phyloP scores from a whole-genome alignment of 1,140 invertebrate genomes.

The Battus philenor region DNA sequence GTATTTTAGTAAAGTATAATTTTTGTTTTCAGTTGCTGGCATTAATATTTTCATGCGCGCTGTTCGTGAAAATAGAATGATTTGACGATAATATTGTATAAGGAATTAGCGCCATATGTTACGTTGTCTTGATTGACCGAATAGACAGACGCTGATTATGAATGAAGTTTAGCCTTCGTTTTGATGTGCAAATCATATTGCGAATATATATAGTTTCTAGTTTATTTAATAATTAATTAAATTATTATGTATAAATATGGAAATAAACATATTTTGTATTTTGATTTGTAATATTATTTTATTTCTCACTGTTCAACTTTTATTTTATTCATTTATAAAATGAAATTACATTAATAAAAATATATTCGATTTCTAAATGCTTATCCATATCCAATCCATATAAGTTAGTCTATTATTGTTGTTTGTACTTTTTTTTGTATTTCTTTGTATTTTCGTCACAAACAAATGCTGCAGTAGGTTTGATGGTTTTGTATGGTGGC shows the following conservation, averaged over 20 bases:
- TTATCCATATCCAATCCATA: no score
- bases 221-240: slow-evolving; percentile 47
- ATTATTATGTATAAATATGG: slow-evolving; percentile 29
- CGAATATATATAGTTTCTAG: no score
- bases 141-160: slow-evolving; percentile 13
- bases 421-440: no score
- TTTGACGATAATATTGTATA: slow-evolving; percentile 27
- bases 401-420: no score
- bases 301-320: no score
- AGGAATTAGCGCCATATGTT: slow-evolving; percentile 22
- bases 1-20: not conserved
- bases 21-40: slow-evolving; percentile 80
- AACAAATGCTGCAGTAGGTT: no score
- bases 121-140: slow-evolving; percentile 29
- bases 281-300: slow-evolving; percentile 4
- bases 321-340: no score
- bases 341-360: no score
- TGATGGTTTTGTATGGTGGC: no score
- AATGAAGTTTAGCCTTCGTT: slow-evolving; percentile 1
- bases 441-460: no score
- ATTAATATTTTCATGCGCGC: slow-evolving; percentile 83
- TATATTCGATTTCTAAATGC: no score
- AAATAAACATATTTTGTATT: slow-evolving; percentile 19
- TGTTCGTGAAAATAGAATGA: slow-evolving; percentile 86
- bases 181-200: no score